These are phyloP conservation scores for Drosophila tripunctata DNA, from an alignment of 2,888 invertebrate genomes.

Conservation along the genomic window DNA sequence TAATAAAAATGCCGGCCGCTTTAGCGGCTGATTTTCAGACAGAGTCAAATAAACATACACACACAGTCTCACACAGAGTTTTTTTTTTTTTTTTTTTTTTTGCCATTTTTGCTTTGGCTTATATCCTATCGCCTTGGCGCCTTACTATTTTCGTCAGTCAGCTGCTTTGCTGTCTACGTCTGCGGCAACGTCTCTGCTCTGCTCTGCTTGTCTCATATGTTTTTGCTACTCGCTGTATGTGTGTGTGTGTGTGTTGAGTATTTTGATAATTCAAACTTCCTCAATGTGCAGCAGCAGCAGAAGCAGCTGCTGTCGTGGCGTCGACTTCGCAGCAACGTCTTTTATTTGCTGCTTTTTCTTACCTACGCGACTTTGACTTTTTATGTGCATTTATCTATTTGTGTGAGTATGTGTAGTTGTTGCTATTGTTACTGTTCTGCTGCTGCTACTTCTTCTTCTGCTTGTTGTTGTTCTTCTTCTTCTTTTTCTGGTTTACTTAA, in stretches of 20 bases:
- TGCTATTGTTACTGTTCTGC: conserved; percentile 2
- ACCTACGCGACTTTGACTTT: conserved; percentile 49
- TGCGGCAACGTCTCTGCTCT: neutral
- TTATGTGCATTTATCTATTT: conserved; percentile 33
- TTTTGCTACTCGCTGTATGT: conserved; percentile 26
- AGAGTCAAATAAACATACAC: conserved; percentile 8
- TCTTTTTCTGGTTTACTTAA: conserved; percentile 33
- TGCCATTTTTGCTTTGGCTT: conserved; percentile 60
- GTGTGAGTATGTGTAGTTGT: conserved; percentile 6
- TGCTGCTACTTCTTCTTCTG: conserved; percentile 1
- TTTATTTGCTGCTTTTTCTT: conserved; percentile 45
- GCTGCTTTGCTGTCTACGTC: conserved; percentile 42
- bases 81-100: no score
- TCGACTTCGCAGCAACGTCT: conserved; percentile 26
- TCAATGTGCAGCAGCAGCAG: conserved; percentile 50
- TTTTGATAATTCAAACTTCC: conserved; percentile 62
- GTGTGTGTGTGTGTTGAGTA: conserved; percentile 37
- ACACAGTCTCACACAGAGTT: conserved; percentile 23
- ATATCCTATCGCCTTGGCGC: conserved; percentile 55
- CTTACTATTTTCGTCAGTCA: conserved; percentile 74
- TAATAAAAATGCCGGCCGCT: conserved; percentile 76
- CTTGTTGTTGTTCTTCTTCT: conserved; percentile 16
- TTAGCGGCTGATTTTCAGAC: conserved; percentile 71
- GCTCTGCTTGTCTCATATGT: conserved; percentile 36
- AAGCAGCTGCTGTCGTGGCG: conserved; percentile 1